Conservation (phyloP, 2,888 invertebrate species). For the Aporophyla nigra region DNA sequence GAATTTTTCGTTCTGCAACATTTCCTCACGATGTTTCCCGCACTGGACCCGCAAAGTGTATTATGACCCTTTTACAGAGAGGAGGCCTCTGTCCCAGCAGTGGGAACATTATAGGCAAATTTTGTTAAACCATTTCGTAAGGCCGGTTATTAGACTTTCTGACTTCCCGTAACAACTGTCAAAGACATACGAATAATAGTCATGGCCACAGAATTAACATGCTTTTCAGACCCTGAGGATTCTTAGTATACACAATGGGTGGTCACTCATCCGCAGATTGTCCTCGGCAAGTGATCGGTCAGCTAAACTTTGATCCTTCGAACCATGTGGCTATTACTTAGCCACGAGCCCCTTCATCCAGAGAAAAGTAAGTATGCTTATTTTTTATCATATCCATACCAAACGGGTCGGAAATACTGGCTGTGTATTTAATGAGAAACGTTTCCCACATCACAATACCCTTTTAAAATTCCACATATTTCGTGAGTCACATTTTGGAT, state of each 20-base stretch:
- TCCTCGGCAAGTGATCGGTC: not conserved
- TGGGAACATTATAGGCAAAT: no score
- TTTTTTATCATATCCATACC: conserved; percentile 42
- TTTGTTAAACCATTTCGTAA: not conserved
- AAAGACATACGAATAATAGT: not conserved
- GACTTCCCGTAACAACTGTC: not conserved
- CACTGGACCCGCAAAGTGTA: no score
- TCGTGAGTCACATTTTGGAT: conserved; percentile 44
- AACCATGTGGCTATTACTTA: not conserved
- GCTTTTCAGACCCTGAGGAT: not conserved
- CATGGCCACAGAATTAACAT: no score
- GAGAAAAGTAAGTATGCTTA: conserved; percentile 40
- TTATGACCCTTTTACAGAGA: no score
- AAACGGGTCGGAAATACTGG: conserved; percentile 45
- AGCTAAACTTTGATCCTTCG: not conserved
- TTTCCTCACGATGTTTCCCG: no score
- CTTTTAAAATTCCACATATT: conserved; percentile 64
- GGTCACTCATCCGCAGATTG: not conserved
- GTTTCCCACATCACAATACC: conserved; percentile 51
- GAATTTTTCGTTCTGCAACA: no score
- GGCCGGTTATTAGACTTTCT: not conserved
- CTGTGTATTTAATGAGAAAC: conserved; percentile 45
- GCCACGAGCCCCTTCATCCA: not conserved
- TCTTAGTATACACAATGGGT: not conserved
- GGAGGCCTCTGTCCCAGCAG: no score